phyloP scores from a whole-genome alignment of 2,113 vertebrate genomes.

The Poecile atricapillus region DNA sequence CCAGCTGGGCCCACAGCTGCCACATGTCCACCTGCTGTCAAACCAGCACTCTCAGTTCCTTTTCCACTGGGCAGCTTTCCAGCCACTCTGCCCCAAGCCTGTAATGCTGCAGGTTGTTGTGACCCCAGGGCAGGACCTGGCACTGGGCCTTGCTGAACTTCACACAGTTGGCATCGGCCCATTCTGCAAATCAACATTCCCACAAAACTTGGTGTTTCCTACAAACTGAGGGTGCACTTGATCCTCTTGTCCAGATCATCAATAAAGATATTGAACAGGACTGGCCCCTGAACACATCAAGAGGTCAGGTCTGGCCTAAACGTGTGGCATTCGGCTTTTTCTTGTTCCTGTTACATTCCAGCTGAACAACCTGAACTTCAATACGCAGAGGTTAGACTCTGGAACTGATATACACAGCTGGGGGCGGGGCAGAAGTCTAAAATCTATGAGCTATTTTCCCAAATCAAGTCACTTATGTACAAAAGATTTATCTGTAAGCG shows the following conservation, averaged over 20 bases:
- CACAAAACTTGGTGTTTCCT: not conserved
- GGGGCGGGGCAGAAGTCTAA: not conserved
- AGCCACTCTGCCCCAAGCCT: not conserved
- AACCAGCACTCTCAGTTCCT: not conserved
- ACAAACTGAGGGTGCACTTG: rapidly evolving
- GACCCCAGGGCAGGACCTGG: not conserved
- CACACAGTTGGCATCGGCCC: rapidly evolving
- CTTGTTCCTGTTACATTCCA: not conserved
- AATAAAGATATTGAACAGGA: not conserved
- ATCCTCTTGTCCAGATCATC: not conserved
- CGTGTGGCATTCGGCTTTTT: not conserved
- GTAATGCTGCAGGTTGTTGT: not conserved
- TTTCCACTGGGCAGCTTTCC: not conserved
- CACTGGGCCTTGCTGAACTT: not conserved
- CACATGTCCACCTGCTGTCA: not conserved
- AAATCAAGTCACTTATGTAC: not conserved
- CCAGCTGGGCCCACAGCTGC: not conserved
- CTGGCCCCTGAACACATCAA: not conserved
- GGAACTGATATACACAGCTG: not conserved
- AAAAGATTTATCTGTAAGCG: not conserved
- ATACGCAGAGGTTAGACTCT: not conserved
- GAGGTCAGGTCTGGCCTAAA: not conserved
- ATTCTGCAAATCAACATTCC: not conserved
- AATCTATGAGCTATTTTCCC: not conserved
- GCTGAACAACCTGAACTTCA: not conserved